These are phyloP conservation scores for Macrobrachium nipponense DNA, from an alignment of 1,140 invertebrate species.

Conservation along the genomic window DNA sequence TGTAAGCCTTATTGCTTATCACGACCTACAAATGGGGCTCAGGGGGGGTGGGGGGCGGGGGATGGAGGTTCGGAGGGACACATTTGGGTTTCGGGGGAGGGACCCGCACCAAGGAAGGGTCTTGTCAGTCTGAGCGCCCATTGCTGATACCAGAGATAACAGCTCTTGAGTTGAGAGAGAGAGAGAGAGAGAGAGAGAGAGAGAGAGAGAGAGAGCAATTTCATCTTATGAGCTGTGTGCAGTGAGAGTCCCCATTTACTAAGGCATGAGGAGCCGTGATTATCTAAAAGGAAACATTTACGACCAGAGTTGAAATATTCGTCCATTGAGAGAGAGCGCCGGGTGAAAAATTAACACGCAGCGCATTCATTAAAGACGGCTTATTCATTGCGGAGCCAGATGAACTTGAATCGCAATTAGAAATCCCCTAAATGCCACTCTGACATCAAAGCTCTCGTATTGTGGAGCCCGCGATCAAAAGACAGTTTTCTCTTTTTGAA, in stretches of 20 bases:
- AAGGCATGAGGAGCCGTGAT: too few species aligned
- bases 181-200: background rate
- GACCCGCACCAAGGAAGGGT: too few species aligned
- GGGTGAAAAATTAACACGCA: conserved; percentile 24
- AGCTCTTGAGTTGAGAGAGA: background rate
- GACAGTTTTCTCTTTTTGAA: conserved; percentile 60
- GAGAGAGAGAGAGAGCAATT: conserved; percentile 11
- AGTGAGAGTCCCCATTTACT: too few species aligned
- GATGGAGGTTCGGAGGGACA: too few species aligned
- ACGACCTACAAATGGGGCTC: too few species aligned
- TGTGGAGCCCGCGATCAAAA: conserved; percentile 58
- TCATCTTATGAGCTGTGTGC: too few species aligned
- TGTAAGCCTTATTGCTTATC: too few species aligned
- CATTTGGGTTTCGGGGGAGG: too few species aligned
- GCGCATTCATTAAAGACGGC: background rate
- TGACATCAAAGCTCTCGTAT: conserved; percentile 50
- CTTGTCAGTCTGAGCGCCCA: too few species aligned
- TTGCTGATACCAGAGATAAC: background rate
- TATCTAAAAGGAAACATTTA: too few species aligned
- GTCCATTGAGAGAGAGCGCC: background rate
- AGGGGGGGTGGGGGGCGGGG: too few species aligned
- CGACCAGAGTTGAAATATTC: conserved; percentile 14
- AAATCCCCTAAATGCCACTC: conserved; percentile 49
- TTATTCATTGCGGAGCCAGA: background rate
- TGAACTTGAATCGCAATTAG: conserved; percentile 22